phyloP scores from a whole-genome alignment of 30 jellyfish, hydroid and myxozoan genomes.

The Hydractinia echinata region DNA sequence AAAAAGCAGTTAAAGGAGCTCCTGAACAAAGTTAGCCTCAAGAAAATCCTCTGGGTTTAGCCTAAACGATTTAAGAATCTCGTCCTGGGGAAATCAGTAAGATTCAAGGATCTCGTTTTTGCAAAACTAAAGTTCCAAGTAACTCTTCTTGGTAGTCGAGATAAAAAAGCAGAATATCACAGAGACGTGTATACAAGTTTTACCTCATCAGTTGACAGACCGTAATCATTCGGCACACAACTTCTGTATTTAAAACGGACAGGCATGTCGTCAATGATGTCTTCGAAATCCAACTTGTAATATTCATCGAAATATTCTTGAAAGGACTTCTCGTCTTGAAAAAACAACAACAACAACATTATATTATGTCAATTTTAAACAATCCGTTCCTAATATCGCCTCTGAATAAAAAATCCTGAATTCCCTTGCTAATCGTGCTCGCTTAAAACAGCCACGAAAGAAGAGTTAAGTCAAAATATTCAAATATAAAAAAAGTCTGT shows the following conservation, averaged over 20 bases:
- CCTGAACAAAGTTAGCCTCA: background rate
- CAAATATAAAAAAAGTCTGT: background rate
- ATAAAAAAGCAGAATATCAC: background rate
- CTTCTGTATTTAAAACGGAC: slow-evolving; percentile 96
- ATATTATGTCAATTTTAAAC: background rate
- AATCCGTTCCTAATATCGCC: background rate
- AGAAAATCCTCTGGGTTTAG: background rate
- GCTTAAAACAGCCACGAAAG: background rate
- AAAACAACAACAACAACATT: background rate
- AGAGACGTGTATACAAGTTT: background rate
- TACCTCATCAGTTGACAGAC: slow-evolving; percentile 94
- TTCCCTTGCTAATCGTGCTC: background rate
- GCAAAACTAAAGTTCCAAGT: no score
- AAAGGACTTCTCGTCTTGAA: slow-evolving; percentile 83
- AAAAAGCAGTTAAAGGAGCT: background rate
- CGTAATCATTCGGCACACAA: slow-evolving; percentile 83
- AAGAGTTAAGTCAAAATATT: background rate
- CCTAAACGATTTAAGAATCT: background rate
- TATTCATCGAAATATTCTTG: slow-evolving; percentile 96
- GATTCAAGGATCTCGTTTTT: no score
- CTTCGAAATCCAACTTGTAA: slow-evolving; percentile 93
- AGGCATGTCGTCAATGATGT: slow-evolving; percentile 94
- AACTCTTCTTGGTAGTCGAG: no score
- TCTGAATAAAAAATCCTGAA: background rate
- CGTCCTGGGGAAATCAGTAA: background rate